Evolutionary conservation across 2,113 vertebrate species (phyloP).

Genomic region (Psilopogon haemacephalus): DNA sequence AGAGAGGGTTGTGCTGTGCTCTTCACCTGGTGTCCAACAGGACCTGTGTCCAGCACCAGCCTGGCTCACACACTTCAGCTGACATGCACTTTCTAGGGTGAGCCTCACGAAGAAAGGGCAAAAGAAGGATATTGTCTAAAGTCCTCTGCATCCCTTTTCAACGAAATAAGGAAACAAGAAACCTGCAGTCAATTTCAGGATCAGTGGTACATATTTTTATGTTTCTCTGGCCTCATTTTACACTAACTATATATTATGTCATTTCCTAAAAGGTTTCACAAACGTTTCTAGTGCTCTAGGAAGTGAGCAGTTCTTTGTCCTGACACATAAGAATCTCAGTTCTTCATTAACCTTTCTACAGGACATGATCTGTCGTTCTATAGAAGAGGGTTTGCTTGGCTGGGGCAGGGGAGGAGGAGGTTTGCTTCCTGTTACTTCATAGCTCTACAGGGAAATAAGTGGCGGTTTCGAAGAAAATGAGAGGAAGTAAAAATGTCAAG

Average conservation of each 20-base stretch:
- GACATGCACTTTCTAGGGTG: neutral
- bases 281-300: neutral
- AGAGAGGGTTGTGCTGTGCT: no score
- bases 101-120: neutral
- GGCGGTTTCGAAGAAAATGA: slow-evolving; percentile 33
- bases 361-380: neutral
- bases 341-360: slow-evolving; percentile 14
- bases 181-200: neutral
- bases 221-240: neutral
- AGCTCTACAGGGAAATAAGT: slow-evolving; percentile 41
- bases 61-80: neutral
- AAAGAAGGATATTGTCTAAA: neutral
- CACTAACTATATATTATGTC: neutral
- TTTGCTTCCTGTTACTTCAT: slow-evolving; percentile 33
- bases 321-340: neutral
- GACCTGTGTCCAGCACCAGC: neutral
- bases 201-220: neutral
- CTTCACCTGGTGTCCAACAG: neutral
- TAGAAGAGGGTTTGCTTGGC: neutral
- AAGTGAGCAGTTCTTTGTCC: neutral
- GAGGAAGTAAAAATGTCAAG: slow-evolving; percentile 33
- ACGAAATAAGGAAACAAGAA: neutral
- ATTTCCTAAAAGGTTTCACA: neutral
- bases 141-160: neutral
- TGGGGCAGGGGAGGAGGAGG: neutral